Percentiles rank a stretch among this genome's conserved stretches.
These are phyloP conservation scores for Capra hircus DNA, from an alignment of 2,113 vertebrate genomes.

Conservation along the genomic window DNA sequence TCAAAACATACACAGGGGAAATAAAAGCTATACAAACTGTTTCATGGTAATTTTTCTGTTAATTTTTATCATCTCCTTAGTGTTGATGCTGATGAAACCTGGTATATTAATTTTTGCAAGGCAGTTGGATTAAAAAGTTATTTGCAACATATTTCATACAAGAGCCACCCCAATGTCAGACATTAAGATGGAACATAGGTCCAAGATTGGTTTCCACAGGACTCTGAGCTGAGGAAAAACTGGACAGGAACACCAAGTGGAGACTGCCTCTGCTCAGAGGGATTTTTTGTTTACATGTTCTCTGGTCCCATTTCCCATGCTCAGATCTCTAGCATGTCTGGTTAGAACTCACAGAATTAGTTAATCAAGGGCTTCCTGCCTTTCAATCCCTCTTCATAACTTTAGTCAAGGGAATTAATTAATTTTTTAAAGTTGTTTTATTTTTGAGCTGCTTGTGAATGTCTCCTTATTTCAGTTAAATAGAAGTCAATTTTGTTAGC, in stretches of 20 bases:
- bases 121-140: slow-evolving; percentile 68
- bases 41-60: not conserved
- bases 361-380: slow-evolving; percentile 61
- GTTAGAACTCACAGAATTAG: slow-evolving; percentile 71
- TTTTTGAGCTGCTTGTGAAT: slow-evolving; percentile 70
- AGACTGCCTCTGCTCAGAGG: slow-evolving; percentile 54
- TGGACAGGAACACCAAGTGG: slow-evolving; percentile 54
- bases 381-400: slow-evolving; percentile 64
- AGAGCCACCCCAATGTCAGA: slow-evolving; percentile 61
- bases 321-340: slow-evolving; percentile 60
- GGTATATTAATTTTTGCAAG: not conserved
- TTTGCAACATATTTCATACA: slow-evolving; percentile 66
- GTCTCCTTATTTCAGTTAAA: slow-evolving; percentile 53
- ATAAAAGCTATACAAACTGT: not conserved
- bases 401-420: slow-evolving; percentile 74
- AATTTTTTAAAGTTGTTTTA: slow-evolving; percentile 25
- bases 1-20: not conserved
- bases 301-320: slow-evolving; percentile 44
- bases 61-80: not conserved
- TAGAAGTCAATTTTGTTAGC: slow-evolving; percentile 58
- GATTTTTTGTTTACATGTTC: slow-evolving; percentile 70
- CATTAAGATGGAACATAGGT: slow-evolving; percentile 63
- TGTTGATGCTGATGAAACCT: slow-evolving; percentile 58
- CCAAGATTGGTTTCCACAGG: slow-evolving; percentile 63
- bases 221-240: not conserved